phyloP scores from a whole-genome alignment of 2,888 invertebrate species.

The Melinaea marsaeus region DNA sequence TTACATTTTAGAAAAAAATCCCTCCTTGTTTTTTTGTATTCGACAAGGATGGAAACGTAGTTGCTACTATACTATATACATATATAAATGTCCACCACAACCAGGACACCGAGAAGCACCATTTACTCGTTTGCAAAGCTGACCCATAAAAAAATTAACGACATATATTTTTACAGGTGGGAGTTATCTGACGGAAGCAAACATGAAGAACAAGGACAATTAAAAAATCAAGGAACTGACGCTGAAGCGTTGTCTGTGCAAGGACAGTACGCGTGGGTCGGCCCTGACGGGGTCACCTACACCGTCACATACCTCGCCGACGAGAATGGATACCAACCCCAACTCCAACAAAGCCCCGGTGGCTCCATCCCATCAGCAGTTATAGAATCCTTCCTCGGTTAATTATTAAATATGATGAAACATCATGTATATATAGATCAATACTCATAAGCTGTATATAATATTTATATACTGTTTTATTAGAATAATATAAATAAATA shows the following conservation, averaged over 20 bases:
- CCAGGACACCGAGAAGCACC: too few species aligned
- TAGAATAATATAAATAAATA: constrained; percentile 32
- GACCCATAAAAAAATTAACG: too few species aligned
- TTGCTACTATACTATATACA: too few species aligned
- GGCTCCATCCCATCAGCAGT: constrained; percentile 59
- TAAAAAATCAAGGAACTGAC: constrained; percentile 77
- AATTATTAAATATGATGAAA: constrained; percentile 33
- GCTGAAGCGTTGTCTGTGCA: constrained; percentile 76
- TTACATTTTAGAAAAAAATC: constrained; percentile 1
- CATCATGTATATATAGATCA: constrained; percentile 34
- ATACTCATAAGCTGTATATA: constrained; percentile 56
- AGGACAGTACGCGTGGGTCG: constrained; percentile 77
- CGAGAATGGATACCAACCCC: constrained; percentile 71
- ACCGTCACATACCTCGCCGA: constrained; percentile 79
- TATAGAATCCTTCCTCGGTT: constrained; percentile 60
- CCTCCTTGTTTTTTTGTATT: background rate
- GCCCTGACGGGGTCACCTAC: constrained; percentile 77
- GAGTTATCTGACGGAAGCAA: constrained; percentile 78
- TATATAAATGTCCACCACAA: too few species aligned
- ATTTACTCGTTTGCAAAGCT: too few species aligned
- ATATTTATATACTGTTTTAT: constrained; percentile 66
- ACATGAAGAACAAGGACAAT: constrained; percentile 75
- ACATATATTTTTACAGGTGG: constrained; percentile 52
- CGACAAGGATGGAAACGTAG: too few species aligned
- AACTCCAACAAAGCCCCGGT: constrained; percentile 64